phyloP scores from a whole-genome alignment of 2,113 vertebrate species.

The Hyaena hyaena region DNA sequence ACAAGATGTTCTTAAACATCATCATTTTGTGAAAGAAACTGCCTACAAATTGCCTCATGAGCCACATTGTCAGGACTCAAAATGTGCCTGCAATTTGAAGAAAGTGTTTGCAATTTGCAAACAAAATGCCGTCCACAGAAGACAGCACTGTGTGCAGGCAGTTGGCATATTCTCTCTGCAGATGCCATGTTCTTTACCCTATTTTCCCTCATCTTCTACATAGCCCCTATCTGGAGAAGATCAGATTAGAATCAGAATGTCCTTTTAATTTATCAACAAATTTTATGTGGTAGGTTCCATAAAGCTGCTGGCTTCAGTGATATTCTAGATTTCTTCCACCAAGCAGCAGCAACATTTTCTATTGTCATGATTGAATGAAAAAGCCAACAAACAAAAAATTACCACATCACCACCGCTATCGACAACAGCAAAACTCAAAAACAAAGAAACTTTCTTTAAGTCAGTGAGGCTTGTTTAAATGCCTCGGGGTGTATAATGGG shows the following conservation, averaged over 20 bases:
- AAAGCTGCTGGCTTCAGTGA: neutral
- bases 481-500: neutral
- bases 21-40: constrained; percentile 57
- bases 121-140: neutral
- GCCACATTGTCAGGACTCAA: neutral
- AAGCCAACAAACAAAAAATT: neutral
- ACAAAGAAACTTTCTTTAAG: neutral
- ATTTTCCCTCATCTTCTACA: neutral
- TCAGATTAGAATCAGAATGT: neutral
- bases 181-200: neutral
- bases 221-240: neutral
- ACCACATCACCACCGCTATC: neutral
- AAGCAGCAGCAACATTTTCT: neutral
- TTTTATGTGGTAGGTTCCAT: neutral
- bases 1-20: constrained; percentile 58
- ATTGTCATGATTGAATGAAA: neutral
- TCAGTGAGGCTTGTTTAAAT: neutral
- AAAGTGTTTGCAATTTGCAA: neutral
- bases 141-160: rapidly evolving
- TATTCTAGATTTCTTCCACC: neutral
- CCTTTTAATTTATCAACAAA: neutral
- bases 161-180: neutral
- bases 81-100: neutral
- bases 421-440: neutral
- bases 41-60: constrained; percentile 49